Base-by-base conservation (phyloP, 2,113 vertebrate genomes). In the Sitta europaea region DNA sequence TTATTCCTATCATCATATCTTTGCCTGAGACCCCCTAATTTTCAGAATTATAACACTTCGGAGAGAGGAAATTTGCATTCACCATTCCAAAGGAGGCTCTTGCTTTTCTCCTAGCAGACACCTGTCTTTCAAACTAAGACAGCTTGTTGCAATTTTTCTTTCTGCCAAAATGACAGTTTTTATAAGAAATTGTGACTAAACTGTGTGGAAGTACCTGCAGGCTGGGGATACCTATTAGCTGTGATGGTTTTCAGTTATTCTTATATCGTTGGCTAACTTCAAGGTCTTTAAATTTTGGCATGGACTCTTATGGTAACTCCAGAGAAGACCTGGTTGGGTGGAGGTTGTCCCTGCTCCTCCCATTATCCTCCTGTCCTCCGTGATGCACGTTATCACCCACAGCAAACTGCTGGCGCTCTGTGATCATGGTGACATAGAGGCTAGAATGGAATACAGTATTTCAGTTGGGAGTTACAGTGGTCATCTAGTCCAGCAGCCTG, bases 361-460 rank as follows among this genome's bases (percentile, higher is more conserved):
- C 17, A 3, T 55, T 79, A 62, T 55, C 17, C 29, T 72, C 7
- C 33, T 51, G 8, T 28, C 23, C 33, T 28, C 1, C 1, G 36
- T 38, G 11, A 7, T 38, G 45, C 10, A 12, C 0, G 5, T 50
- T 2, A 14, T 55, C 5, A 16, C 0, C 4, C 3, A 1, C 7
- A 10, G 48, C 57, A 65, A 54, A 14, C n/a, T 3, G 12, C 36
- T 33, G 43, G 25, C 0, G 0, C 20, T 79, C 28, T 63, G 18
- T 76, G 58, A 27, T 47, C 16, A 5, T 31, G 43, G 24, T 50
- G 62, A 23, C 0, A 0, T 3, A 11, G 50, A 54, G 33, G 5
- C 23, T 68, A 14, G 35, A 85, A 6, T 3, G 33, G 24, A 62
- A 47, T 4, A 13, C 36, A 8, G 0, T 35, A 25, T 66, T 72